Conservation (phyloP, 2,113 vertebrate species). For the Pygoscelis adeliae region DNA sequence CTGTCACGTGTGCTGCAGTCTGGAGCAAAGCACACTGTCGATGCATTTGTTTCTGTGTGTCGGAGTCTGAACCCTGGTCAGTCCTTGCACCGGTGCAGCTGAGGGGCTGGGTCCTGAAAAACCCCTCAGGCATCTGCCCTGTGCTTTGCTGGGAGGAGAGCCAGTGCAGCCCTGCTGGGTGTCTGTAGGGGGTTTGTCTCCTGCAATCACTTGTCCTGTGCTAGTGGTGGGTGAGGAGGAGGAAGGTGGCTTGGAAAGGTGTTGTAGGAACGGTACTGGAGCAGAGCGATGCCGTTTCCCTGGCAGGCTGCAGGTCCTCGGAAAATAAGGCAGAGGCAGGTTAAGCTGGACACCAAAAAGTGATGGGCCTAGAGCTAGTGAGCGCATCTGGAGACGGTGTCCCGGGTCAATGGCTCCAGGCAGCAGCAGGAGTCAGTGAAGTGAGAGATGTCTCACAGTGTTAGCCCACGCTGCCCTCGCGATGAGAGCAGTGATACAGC, state of each 20-base stretch:
- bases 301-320: neutral
- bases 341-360: neutral
- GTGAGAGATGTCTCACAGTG: neutral
- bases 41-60: neutral
- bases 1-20: accelerated
- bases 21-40: accelerated
- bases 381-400: accelerated
- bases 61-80: neutral
- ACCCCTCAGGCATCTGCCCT: accelerated
- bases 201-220: accelerated
- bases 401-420: neutral
- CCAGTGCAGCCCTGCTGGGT: too few species aligned
- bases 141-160: neutral
- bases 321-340: neutral
- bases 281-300: accelerated
- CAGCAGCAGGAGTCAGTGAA: neutral
- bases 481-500: accelerated
- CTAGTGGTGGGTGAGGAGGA: neutral
- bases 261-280: accelerated
- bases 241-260: neutral
- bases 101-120: accelerated
- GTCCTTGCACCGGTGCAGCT: neutral
- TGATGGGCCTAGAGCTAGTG: accelerated
- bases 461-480: accelerated
- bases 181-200: neutral